These are phyloP conservation scores for Drosophila prostipennis DNA, from an alignment of 2,888 invertebrate species.

Conservation along the genomic window DNA sequence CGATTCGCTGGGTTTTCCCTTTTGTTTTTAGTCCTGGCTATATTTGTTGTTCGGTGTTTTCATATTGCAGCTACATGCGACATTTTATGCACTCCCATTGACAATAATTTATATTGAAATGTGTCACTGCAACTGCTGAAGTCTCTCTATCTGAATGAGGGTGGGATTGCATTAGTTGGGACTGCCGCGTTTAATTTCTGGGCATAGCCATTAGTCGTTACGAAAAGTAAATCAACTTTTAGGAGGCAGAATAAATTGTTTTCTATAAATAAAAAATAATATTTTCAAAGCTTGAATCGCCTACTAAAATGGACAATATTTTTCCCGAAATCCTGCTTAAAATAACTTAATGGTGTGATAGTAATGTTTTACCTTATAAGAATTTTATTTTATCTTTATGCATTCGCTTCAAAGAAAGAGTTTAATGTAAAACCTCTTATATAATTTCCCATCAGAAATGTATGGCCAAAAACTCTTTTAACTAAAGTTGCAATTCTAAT, in stretches of 20 bases:
- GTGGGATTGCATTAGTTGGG: conserved; percentile 17
- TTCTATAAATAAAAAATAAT: too few relatives aligned
- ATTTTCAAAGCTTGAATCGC: too few relatives aligned
- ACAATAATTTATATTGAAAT: conserved; percentile 78
- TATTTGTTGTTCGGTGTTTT: conserved; percentile 32
- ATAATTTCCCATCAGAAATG: too few relatives aligned
- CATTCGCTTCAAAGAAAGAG: too few relatives aligned
- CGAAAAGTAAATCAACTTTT: conserved; percentile 9
- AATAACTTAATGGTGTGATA: too few relatives aligned
- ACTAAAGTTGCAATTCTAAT: conserved; percentile 1
- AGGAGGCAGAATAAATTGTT: not conserved
- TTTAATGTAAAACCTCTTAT: too few relatives aligned
- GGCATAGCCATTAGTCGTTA: conserved; percentile 14
- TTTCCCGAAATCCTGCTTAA: too few relatives aligned
- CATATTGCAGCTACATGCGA: conserved; percentile 61
- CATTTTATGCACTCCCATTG: conserved; percentile 73
- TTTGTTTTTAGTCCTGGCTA: conserved; percentile 13
- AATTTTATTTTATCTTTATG: too few relatives aligned
- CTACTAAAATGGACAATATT: too few relatives aligned
- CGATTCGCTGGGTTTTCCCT: conserved; percentile 26
- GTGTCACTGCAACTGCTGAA: conserved; percentile 42
- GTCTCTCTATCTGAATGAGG: conserved; percentile 9
- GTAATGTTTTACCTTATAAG: too few relatives aligned
- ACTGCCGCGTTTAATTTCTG: conserved; percentile 29
- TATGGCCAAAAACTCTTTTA: too few relatives aligned